These are phyloP conservation scores for Asarcornis scutulata DNA, from an alignment of 2,113 vertebrate genomes.

Conservation along the genomic window DNA sequence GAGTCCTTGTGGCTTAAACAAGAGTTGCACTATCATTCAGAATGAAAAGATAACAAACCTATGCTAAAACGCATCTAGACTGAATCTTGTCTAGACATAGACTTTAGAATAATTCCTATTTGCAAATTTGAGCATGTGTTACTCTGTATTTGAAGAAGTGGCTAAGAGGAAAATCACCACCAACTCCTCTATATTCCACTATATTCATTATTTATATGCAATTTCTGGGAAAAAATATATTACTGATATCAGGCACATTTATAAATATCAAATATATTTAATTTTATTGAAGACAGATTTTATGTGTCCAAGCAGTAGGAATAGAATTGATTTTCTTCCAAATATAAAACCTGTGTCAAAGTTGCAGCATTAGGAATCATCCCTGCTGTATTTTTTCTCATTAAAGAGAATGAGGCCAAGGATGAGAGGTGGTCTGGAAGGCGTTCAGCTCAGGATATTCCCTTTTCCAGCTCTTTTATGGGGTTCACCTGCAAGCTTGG, in stretches of 20 bases:
- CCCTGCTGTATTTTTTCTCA: not conserved
- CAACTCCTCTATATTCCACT: not conserved
- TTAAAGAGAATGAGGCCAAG: not conserved
- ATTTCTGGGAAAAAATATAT: not conserved
- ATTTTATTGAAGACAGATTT: not conserved
- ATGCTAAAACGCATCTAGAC: not conserved
- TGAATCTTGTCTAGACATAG: not conserved
- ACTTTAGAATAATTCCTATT: not conserved
- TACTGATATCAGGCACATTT: not conserved
- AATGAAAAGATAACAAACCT: not conserved
- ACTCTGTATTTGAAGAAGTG: not conserved
- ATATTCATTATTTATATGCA: not conserved
- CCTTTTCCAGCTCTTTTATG: no score
- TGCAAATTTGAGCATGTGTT: not conserved
- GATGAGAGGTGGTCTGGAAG: no score
- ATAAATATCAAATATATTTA: not conserved
- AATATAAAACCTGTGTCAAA: not conserved
- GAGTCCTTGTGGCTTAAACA: not conserved
- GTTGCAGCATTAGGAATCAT: not conserved
- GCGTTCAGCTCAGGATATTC: no score
- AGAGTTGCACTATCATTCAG: not conserved
- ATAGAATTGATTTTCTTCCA: not conserved
- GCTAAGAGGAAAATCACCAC: not conserved
- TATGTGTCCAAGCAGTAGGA: not conserved
- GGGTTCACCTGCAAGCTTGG: no score